A percentile compares a stretch with the other conserved stretches of the same genome.
These are phyloP conservation scores for Drosophila tanythrix DNA, from an alignment of 2,888 invertebrate species.

Conservation along the genomic window DNA sequence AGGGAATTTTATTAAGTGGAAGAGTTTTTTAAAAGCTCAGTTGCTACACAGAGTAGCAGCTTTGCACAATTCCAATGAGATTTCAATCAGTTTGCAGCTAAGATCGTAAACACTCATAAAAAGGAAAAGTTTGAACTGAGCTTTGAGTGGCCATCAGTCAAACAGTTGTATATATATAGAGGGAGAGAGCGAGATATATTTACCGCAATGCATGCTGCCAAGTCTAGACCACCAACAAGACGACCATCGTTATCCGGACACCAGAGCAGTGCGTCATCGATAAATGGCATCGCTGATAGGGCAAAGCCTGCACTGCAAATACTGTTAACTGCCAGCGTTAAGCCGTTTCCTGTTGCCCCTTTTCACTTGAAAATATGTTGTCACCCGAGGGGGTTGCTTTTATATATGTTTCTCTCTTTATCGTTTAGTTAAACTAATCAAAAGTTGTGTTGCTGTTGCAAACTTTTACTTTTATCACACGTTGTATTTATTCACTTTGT, in stretches of 20 bases:
- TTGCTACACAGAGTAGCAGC: background rate
- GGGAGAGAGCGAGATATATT: constrained; percentile 28
- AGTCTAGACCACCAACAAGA: constrained; percentile 90
- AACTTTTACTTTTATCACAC: constrained; percentile 65
- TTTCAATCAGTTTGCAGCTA: background rate
- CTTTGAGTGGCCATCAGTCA: background rate
- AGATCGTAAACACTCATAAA: background rate
- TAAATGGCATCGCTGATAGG: constrained; percentile 95
- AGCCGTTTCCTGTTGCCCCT: constrained; percentile 64
- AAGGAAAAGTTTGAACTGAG: background rate
- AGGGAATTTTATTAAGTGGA: background rate
- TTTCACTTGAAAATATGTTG: constrained; percentile 58
- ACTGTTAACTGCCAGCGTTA: constrained; percentile 85
- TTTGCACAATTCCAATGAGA: background rate
- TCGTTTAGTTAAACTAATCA: constrained; percentile 7
- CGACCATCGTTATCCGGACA: constrained; percentile 97
- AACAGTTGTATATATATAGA: background rate
- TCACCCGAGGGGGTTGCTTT: background rate
- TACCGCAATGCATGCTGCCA: constrained; percentile 95
- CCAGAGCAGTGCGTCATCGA: constrained; percentile 97
- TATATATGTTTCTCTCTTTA: background rate
- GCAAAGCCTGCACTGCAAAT: constrained; percentile 85
- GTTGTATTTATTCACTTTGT: constrained; percentile 20
- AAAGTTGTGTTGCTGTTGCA: constrained; percentile 25
- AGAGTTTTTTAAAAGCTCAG: background rate